Percentiles rank a stretch among this genome's conserved stretches.
These are phyloP conservation scores for Cuculus canorus DNA, from an alignment of 2,797 vertebrate species.

Conservation along the genomic window DNA sequence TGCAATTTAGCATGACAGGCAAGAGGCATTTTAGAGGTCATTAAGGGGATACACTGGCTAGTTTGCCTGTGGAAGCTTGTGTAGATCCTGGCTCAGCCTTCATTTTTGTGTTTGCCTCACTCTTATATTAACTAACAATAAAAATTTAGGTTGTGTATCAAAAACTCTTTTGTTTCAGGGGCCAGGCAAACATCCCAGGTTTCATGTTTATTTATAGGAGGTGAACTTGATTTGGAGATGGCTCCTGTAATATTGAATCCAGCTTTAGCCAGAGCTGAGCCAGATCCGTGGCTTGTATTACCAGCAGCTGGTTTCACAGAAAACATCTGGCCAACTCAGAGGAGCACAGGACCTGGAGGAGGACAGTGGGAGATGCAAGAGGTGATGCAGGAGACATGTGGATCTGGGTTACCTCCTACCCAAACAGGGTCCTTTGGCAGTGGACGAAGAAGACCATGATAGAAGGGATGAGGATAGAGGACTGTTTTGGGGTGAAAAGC, in stretches of 20 bases:
- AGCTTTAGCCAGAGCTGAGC: background rate
- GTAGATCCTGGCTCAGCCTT: background rate
- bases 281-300: background rate
- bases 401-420: background rate
- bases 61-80: background rate
- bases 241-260: conserved; percentile 24
- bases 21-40: conserved; percentile 10
- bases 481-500: background rate
- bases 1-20: background rate
- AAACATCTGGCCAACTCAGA: background rate
- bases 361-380: background rate
- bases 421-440: background rate
- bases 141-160: background rate
- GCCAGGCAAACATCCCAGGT: background rate
- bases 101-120: background rate
- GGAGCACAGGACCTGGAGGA: background rate
- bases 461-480: background rate
- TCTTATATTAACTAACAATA: conserved; percentile 1
- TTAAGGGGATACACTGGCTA: background rate
- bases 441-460: background rate
- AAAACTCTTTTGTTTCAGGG: conserved; percentile 7
- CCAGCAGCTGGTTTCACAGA: background rate
- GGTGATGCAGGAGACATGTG: background rate
- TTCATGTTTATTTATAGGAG: conserved; percentile 28
- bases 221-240: background rate